Percentiles rank a stretch among this genome's conserved stretches.
Conservation (phyloP, 2,113 vertebrate genomes). For the Phylloscopus trochiloides region DNA sequence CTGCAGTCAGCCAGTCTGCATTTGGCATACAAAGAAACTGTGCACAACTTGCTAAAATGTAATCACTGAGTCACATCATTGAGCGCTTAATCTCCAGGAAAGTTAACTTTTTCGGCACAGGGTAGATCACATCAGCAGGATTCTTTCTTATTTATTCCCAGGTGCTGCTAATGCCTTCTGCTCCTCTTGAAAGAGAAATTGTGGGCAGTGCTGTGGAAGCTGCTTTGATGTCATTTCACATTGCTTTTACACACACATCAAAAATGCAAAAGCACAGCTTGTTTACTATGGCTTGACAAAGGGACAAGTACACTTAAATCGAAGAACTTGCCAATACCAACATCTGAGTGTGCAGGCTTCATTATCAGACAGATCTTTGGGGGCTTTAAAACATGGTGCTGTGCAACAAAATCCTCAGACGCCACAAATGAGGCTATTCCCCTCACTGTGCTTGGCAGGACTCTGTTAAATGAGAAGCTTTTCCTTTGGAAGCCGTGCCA, state of each 20-base stretch:
- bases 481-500: not conserved
- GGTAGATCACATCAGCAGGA: constrained; percentile 45
- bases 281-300: constrained; percentile 40
- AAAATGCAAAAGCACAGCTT: constrained; percentile 60
- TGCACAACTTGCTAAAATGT: constrained; percentile 64
- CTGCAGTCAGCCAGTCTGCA: constrained; percentile 48
- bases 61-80: constrained; percentile 69
- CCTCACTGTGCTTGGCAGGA: constrained; percentile 1
- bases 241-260: constrained; percentile 50
- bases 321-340: constrained; percentile 44
- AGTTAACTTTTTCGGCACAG: constrained; percentile 53
- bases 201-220: constrained; percentile 10
- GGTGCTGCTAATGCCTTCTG: constrained; percentile 63
- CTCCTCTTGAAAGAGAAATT: constrained; percentile 14
- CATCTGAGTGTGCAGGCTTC: not conserved
- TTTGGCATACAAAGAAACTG: constrained; percentile 53
- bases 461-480: constrained; percentile 3
- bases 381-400: constrained; percentile 15
- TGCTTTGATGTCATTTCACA: constrained; percentile 13
- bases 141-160: constrained; percentile 53
- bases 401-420: not conserved
- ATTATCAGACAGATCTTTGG: constrained; percentile 41
- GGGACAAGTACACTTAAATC: constrained; percentile 13
- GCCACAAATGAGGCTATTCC: not conserved
- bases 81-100: constrained; percentile 62